Base-by-base conservation (phyloP, 2,797 vertebrate species). In the Pipistrellus pygmaeus region DNA sequence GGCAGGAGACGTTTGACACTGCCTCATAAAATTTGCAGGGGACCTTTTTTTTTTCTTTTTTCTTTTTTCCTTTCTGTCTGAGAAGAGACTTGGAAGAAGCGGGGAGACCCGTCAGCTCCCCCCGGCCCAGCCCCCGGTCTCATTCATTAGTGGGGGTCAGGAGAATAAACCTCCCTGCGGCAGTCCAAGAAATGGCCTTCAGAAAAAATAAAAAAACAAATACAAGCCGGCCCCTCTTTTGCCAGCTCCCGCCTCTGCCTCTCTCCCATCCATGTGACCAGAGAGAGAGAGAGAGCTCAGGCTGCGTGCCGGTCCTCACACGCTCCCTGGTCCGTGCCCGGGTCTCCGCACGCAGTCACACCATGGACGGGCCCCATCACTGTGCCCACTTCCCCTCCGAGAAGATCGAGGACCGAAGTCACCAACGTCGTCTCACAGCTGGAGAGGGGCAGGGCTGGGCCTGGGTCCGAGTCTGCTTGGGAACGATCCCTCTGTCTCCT, bases 1-100 rank as follows among this genome's bases (percentile, higher is more conserved):
- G 98, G 99, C 99, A 98, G 98, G 98, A 99, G 99, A 98, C 98
- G 99, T 99, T 99, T 99, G 99, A 99, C 99, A 99, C 98, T 95
- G 95, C 98, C 97, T 98, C 99, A 99, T 99, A 99, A 99, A 99
- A 98, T 99, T 99, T 99, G 99, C 98, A 98, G 99, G 98, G 98
- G 98, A 98, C 97, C 97, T 95, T 97, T 98, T 97, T 91, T 51
- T 48, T 97, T 91, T 77, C 60, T 51, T 48, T 95, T 97, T 98
- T 97, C 90, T 72, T 62, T 51, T 48, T 11, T 3, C 11, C 8
- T 13, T 23, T 51, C 81, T 84, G 95, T 97, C 98, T 97, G 93
- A 98, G 97, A 98, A 71, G 97, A 98, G 97, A 95, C 95, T 96
- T 78, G 93, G 88, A 94, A 23, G 10, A 97, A 95, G 76, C 27